Evolutionary conservation across 92 coral and sea anemone species (phyloP).

Genomic region (Paramuricea clavata): DNA sequence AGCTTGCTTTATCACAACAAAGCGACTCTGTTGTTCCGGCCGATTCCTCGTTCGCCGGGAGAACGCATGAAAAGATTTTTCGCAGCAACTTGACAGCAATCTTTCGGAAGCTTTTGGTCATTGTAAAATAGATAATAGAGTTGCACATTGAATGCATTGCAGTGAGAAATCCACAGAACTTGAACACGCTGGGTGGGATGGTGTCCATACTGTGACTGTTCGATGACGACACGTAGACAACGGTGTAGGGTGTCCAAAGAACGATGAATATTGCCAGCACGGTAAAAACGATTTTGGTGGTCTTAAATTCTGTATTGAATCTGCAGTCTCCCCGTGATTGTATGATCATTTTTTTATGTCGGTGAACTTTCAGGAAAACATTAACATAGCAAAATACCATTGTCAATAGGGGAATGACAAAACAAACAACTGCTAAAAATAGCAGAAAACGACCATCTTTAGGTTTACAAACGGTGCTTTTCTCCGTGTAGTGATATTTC

Average conservation of each 20-base stretch:
- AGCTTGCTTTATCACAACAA: not conserved
- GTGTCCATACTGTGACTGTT: conserved; percentile 27
- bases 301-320: conserved; percentile 56
- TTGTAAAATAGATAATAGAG: conserved; percentile 64
- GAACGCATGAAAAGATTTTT: not conserved
- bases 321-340: not conserved
- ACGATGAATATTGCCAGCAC: conserved; percentile 63
- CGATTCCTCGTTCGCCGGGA: not conserved
- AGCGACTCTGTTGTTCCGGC: not conserved
- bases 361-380: conserved; percentile 77
- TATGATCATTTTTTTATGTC: not conserved
- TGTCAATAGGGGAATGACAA: conserved; percentile 76
- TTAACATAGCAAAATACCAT: conserved; percentile 90
- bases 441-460: conserved; percentile 78
- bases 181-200: conserved; percentile 56
- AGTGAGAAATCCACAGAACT: conserved; percentile 67
- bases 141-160: conserved; percentile 69
- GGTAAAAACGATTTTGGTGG: conserved; percentile 74
- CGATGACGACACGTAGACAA: conserved; percentile 58
- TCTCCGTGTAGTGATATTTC: conserved; percentile 68
- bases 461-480: conserved; percentile 82
- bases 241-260: conserved; percentile 70
- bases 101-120: conserved; percentile 59
- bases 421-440: conserved; percentile 76
- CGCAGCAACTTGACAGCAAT: conserved; percentile 40